Percentiles rank a stretch among this genome's conserved stretches.
Evolutionary conservation across 2,888 invertebrate genomes (phyloP).

Genomic region (Dicranocentrus wangi): DNA sequence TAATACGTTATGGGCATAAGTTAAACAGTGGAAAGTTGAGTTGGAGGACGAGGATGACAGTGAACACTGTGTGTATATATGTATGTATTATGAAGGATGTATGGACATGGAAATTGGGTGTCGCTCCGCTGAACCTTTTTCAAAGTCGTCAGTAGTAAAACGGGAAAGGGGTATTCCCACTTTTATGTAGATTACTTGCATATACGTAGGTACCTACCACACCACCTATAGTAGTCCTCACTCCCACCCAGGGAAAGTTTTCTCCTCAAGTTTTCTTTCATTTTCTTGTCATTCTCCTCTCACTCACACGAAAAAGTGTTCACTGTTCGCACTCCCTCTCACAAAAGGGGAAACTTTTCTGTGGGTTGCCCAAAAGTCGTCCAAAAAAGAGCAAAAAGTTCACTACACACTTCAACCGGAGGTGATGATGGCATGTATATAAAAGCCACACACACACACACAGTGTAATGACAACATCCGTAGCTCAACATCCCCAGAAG

Average conservation of each 20-base stretch:
- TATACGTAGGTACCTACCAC: too few relatives aligned
- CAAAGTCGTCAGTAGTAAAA: too few relatives aligned
- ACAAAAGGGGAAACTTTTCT: not conserved
- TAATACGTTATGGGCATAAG: too few relatives aligned
- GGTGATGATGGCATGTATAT: too few relatives aligned
- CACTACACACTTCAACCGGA: too few relatives aligned
- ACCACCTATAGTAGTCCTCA: too few relatives aligned
- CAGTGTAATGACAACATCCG: slow-evolving; percentile 1
- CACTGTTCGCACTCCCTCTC: not conserved
- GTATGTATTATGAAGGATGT: too few relatives aligned
- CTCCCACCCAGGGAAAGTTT: not conserved
- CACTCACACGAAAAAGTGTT: not conserved
- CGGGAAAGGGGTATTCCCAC: too few relatives aligned
- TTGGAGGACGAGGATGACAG: too few relatives aligned
- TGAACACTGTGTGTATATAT: too few relatives aligned
- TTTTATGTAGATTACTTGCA: slow-evolving; percentile 4
- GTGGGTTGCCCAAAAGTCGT: not conserved
- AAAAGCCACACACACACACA: not conserved
- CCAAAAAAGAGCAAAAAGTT: slow-evolving; percentile 1
- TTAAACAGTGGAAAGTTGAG: too few relatives aligned
- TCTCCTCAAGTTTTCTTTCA: slow-evolving; percentile 2
- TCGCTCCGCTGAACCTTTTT: not conserved
- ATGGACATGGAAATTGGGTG: too few relatives aligned
- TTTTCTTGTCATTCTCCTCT: slow-evolving; percentile 3
- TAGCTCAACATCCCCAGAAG: not conserved